Evolutionary conservation across 2,113 vertebrate species (phyloP).

Genomic region (Eclectus roratus): DNA sequence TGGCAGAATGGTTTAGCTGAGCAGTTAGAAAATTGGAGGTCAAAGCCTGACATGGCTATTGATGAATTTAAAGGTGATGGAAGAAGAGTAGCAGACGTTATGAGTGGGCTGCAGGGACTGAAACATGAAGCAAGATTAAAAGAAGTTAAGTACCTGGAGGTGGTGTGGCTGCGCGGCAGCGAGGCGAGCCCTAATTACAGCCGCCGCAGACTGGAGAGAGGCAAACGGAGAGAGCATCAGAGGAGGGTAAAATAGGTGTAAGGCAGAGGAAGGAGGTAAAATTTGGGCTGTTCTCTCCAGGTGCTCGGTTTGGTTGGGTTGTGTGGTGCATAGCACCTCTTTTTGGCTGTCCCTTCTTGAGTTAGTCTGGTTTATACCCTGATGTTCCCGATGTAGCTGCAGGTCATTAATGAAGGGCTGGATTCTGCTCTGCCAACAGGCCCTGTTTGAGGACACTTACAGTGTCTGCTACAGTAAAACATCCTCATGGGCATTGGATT

Average conservation of each 20-base stretch:
- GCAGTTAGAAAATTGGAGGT: constrained; percentile 53
- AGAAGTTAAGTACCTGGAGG: constrained; percentile 55
- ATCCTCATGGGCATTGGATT: background rate
- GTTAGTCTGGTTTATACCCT: background rate
- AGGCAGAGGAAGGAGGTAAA: background rate
- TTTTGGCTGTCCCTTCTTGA: background rate
- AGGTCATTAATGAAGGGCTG: background rate
- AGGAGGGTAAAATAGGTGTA: background rate
- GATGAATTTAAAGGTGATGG: constrained; percentile 43
- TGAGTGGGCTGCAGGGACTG: constrained; percentile 33
- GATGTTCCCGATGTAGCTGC: background rate
- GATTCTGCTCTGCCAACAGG: background rate
- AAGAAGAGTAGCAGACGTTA: constrained; percentile 38
- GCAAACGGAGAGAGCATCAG: background rate
- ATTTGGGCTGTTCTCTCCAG: background rate
- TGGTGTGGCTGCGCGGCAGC: background rate
- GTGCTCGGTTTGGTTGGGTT: background rate
- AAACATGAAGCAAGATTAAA: constrained; percentile 58
- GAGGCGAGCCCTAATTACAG: constrained; percentile 2
- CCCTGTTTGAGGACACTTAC: background rate
- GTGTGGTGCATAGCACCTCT: background rate
- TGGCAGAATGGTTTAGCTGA: constrained; percentile 47
- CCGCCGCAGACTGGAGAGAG: background rate
- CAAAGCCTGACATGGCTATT: constrained; percentile 51
- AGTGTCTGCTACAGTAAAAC: background rate